Base-by-base conservation (phyloP, 2,888 invertebrate species). In the Agrochola litura region DNA sequence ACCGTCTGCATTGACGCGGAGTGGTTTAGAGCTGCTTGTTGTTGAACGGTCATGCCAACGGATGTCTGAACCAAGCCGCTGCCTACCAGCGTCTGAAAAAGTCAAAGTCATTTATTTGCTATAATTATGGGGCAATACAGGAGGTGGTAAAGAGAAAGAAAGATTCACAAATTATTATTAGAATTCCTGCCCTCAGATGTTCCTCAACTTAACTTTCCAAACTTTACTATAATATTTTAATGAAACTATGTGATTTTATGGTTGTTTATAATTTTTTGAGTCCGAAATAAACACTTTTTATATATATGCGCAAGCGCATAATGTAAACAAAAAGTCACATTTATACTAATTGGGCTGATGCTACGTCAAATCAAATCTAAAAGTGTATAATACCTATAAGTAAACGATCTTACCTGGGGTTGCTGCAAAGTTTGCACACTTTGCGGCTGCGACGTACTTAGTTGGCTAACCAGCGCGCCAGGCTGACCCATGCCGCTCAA, bases 401-500 rank as follows among this genome's bases (percentile, higher is more conserved):
- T 6, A 22, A 56, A 16, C 2, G 10, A 68, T 37, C 16, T 58
- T 49, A 95, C 95, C 93, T 94, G 96, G 16, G 91, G 91, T 72
- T 93, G 95, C 37, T 92, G 94, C 73, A 95, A 76, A 0, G 93
- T 82, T 83, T 95, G 95, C 22, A 95, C 92, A 54, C 81, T 91
- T 76, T 92, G 94, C 2, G 90, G 79, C 5, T 93, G 95, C 9
- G 91, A 81, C 6, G 92, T 81, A 73, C 88, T 94, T 46, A 96
- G 80, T 76, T 95, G 96, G 0, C 95, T 91, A 87, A 93, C 97
- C 30, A 95, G 82, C 0, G 95, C 90, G 3, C 97, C 97, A 2
- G 96, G 93, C 76, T 96, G 96, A 3, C 96, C 92, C 96, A 97
- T 97, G 67, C 97, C 95, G 30, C 96, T 92, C 67, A 97, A 86